A percentile compares a stretch with the other conserved stretches of the same genome.
phyloP scores from a whole-genome alignment of 2,797 vertebrate genomes.

The Kryptopterus vitreolus region DNA sequence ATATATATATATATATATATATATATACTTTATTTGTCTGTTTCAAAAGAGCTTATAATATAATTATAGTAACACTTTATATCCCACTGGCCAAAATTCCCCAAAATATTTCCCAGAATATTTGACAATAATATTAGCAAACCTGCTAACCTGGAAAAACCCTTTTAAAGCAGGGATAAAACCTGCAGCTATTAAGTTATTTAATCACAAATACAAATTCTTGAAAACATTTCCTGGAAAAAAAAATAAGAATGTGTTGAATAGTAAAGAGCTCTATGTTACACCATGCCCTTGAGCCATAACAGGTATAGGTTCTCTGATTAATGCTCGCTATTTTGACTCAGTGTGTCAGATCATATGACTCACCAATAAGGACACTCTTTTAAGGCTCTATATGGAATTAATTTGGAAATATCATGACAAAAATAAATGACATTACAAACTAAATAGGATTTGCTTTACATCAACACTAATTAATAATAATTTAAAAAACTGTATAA shows the following conservation, averaged over 20 bases:
- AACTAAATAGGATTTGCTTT: no score
- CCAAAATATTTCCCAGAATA: background rate
- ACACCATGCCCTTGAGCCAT: background rate
- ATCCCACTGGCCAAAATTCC: background rate
- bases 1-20: no score
- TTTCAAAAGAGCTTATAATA: background rate
- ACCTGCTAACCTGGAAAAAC: background rate
- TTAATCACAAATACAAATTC: background rate
- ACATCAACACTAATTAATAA: no score
- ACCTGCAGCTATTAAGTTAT: background rate
- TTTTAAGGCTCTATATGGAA: no score
- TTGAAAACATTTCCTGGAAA: background rate
- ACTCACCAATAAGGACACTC: background rate
- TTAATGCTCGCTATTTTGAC: background rate
- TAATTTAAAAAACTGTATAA: no score
- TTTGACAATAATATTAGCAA: background rate
- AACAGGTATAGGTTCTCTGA: background rate
- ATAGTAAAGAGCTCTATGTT: background rate
- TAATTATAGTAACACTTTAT: background rate
- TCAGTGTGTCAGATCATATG: background rate
- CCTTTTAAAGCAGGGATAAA: background rate
- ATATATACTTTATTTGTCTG: no score
- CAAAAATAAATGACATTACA: no score
- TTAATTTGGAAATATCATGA: no score
- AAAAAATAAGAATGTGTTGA: background rate